phyloP scores from a whole-genome alignment of 2,888 invertebrate species.

The Pelosia muscerda region DNA sequence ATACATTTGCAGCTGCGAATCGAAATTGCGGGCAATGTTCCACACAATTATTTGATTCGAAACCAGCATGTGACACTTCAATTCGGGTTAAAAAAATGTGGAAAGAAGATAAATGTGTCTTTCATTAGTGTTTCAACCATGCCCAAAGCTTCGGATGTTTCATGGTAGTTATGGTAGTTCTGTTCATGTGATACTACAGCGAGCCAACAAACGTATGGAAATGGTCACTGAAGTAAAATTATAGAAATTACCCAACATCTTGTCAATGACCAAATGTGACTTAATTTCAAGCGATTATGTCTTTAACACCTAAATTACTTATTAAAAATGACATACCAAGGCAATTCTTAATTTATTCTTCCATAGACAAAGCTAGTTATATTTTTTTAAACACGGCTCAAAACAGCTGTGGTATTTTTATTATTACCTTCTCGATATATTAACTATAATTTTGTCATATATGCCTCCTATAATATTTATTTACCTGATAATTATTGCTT shows the following conservation, averaged over 20 bases:
- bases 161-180: too few relatives aligned
- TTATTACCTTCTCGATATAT: conserved; percentile 14
- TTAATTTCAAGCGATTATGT: conserved; percentile 19
- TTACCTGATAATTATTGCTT: conserved; percentile 12
- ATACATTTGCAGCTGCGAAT: too few relatives aligned
- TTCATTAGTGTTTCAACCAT: too few relatives aligned
- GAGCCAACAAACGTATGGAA: conserved; percentile 24
- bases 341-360: conserved; percentile 22
- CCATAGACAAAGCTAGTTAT: conserved; percentile 24
- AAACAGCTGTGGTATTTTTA: conserved; percentile 35
- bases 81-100: too few relatives aligned
- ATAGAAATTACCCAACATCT: not conserved
- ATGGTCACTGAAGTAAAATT: not conserved
- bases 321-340: conserved; percentile 26
- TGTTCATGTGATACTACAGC: conserved; percentile 15
- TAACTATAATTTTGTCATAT: conserved; percentile 31
- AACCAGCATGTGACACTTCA: too few relatives aligned
- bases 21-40: too few relatives aligned
- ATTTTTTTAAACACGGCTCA: conserved; percentile 31
- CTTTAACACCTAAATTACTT: conserved; percentile 23
- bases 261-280: not conserved
- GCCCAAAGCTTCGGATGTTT: too few relatives aligned
- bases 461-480: conserved; percentile 18
- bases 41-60: too few relatives aligned
- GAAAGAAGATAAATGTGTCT: too few relatives aligned